Conservation (phyloP, 2,888 invertebrate species). For the Priocnemis perturbator region DNA sequence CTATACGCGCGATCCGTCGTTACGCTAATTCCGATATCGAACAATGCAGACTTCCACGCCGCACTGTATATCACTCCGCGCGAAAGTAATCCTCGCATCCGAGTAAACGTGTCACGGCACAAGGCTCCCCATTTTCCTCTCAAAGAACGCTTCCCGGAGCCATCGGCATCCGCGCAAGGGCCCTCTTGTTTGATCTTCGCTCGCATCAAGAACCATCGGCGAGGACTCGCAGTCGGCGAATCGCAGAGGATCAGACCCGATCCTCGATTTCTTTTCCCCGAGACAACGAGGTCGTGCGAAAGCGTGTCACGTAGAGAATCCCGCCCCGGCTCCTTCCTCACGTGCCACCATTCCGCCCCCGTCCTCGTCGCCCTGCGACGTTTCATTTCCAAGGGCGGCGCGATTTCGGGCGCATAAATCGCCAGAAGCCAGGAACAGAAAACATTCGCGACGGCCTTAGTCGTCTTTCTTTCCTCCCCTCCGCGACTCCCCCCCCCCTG, state of each 20-base stretch:
- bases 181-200: constrained; percentile 44
- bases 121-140: constrained; percentile 14
- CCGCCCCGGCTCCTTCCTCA: constrained; percentile 27
- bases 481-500: constrained; percentile 9
- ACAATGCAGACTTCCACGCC: too few species aligned
- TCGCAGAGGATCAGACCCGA: constrained; percentile 20
- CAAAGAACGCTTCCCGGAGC: too few species aligned
- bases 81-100: too few species aligned
- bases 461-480: constrained; percentile 34
- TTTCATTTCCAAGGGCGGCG: constrained; percentile 64
- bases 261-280: constrained; percentile 49
- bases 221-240: constrained; percentile 4
- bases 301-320: constrained; percentile 57
- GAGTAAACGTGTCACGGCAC: too few species aligned
- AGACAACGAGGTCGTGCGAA: constrained; percentile 59
- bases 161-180: neutral
- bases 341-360: constrained; percentile 23
- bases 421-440: constrained; percentile 61
- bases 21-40: too few species aligned
- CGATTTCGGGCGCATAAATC: constrained; percentile 67
- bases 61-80: too few species aligned
- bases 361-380: constrained; percentile 41
- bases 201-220: constrained; percentile 24
- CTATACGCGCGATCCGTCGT: too few species aligned
- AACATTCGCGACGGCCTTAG: constrained; percentile 44